These are phyloP conservation scores for Oreonectes daqikongensis DNA, from an alignment of 2,797 vertebrate genomes.

Conservation along the genomic window DNA sequence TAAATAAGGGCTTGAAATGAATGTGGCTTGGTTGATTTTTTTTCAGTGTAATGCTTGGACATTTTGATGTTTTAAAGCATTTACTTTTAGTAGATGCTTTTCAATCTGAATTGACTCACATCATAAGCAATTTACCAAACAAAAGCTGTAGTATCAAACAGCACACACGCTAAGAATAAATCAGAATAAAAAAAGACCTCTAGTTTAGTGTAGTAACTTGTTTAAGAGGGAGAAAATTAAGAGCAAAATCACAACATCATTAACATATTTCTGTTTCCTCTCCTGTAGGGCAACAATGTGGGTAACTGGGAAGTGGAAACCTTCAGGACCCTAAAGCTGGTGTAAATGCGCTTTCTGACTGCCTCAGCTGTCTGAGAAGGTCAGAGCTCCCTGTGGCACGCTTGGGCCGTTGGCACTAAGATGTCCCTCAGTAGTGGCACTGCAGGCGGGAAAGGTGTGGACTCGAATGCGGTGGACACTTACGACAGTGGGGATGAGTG, in stretches of 20 bases:
- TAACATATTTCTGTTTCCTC: slow-evolving; percentile 14
- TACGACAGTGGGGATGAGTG: slow-evolving; percentile 99
- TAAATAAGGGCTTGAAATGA: neutral
- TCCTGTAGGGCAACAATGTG: slow-evolving; percentile 68
- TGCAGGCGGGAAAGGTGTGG: slow-evolving; percentile 99
- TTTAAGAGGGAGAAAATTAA: too few relatives aligned
- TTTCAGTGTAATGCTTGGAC: neutral
- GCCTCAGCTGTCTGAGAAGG: slow-evolving; percentile 77
- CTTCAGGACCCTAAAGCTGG: slow-evolving; percentile 78
- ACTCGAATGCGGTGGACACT: slow-evolving; percentile 99
- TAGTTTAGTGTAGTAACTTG: too few relatives aligned
- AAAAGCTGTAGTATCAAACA: too few relatives aligned
- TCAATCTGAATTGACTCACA: neutral
- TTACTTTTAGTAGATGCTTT: too few relatives aligned
- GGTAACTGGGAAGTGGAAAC: slow-evolving; percentile 79
- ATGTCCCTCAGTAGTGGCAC: slow-evolving; percentile 99
- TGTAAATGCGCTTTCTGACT: slow-evolving; percentile 69
- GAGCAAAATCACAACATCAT: neutral
- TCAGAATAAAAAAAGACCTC: too few relatives aligned
- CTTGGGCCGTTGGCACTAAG: slow-evolving; percentile 98
- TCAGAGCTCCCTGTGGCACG: slow-evolving; percentile 81
- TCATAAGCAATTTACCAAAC: neutral
- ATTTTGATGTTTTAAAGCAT: neutral
- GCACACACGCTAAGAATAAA: too few relatives aligned
- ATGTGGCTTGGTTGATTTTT: neutral